Conservation (phyloP, 2,888 invertebrate species). For the Pristionchus mayeri region DNA sequence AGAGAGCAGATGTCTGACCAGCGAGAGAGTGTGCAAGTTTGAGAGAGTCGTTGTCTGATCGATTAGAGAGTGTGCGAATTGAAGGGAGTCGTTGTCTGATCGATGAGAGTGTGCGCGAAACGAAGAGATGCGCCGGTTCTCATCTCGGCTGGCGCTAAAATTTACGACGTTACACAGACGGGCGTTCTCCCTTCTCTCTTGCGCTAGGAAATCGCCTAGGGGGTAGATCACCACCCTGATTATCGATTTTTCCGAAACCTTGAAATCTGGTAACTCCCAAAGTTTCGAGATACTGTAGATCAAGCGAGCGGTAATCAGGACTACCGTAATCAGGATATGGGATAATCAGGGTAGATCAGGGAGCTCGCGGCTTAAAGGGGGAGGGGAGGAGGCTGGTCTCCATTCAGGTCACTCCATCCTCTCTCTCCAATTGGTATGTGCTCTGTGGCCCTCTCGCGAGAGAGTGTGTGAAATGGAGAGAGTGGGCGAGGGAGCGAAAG, state of each 20-base stretch:
- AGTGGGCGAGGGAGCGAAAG: not conserved
- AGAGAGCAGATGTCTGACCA: not conserved
- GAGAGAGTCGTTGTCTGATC: too few relatives aligned
- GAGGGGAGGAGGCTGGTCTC: not conserved
- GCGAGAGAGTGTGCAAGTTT: too few relatives aligned
- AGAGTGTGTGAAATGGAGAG: slow-evolving; percentile 16
- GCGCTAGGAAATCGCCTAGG: too few relatives aligned
- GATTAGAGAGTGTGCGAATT: too few relatives aligned
- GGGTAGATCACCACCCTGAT: not conserved
- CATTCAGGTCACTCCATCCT: slow-evolving; percentile 38
- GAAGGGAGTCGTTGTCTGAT: too few relatives aligned
- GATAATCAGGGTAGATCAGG: not conserved
- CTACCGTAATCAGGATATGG: too few relatives aligned
- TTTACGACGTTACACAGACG: not conserved
- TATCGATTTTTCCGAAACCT: not conserved
- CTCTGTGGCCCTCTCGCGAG: slow-evolving; percentile 1
- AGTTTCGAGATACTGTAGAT: too few relatives aligned
- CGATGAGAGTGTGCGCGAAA: too few relatives aligned
- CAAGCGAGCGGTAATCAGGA: too few relatives aligned
- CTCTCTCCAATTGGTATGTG: slow-evolving; percentile 10
- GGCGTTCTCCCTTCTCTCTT: not conserved
- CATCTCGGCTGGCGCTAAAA: not conserved
- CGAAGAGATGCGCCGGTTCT: too few relatives aligned
- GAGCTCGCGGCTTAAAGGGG: not conserved
- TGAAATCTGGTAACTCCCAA: too few relatives aligned